These are phyloP conservation scores for Corythucha ciliata DNA, from an alignment of 2,888 invertebrate species.

Conservation along the genomic window DNA sequence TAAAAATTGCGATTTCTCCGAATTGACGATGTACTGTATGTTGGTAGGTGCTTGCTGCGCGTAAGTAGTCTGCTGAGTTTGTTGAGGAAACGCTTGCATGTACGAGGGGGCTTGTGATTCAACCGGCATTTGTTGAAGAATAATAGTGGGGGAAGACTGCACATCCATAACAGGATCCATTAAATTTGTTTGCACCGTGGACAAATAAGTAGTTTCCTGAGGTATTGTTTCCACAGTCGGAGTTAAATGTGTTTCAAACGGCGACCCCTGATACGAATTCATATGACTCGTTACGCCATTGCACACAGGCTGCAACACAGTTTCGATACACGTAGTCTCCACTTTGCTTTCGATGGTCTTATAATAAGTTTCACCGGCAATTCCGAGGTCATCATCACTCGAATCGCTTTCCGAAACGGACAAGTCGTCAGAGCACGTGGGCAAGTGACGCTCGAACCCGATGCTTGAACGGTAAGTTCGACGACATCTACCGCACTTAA, in stretches of 20 bases:
- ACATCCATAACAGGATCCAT: constrained; percentile 12
- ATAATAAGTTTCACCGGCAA: too few relatives aligned
- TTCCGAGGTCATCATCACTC: constrained; percentile 42
- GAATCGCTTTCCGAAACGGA: constrained; percentile 77
- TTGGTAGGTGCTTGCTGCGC: constrained; percentile 36
- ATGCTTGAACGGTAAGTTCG: constrained; percentile 75
- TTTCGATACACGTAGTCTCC: too few relatives aligned
- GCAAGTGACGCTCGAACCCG: constrained; percentile 69
- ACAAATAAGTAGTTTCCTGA: too few relatives aligned
- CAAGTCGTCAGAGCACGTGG: constrained; percentile 56
- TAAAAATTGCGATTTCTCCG: constrained; percentile 53
- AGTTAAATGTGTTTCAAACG: too few relatives aligned
- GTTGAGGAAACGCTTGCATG: constrained; percentile 55
- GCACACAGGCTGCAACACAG: too few relatives aligned
- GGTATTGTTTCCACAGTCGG: too few relatives aligned
- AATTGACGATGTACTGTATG: constrained; percentile 67
- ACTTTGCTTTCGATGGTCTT: too few relatives aligned
- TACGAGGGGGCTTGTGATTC: constrained; percentile 54
- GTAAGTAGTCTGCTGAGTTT: constrained; percentile 49
- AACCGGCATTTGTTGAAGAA: constrained; percentile 56
- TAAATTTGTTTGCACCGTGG: constrained; percentile 12
- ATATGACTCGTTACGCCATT: too few relatives aligned
- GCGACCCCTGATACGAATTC: too few relatives aligned
- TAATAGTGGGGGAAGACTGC: constrained; percentile 50
- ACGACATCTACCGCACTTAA: constrained; percentile 78